Evolutionary conservation across 2,797 vertebrate genomes (phyloP).

Genomic region (Dallia pectoralis): DNA sequence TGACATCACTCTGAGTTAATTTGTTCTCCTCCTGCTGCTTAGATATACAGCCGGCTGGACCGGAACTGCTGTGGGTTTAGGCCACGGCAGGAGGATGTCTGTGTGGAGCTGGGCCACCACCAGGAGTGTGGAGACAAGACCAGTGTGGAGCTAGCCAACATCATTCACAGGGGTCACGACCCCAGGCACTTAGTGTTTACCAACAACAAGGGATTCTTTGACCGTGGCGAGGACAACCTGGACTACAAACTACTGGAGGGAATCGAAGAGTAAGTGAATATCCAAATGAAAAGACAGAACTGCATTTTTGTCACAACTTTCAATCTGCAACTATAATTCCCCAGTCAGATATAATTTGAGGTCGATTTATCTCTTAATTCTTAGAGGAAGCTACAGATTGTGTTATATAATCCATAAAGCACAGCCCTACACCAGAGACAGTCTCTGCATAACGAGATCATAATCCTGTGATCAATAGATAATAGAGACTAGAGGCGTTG

Average conservation of each 20-base stretch:
- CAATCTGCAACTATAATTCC: no score
- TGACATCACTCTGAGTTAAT: no score
- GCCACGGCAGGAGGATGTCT: conserved; percentile 85
- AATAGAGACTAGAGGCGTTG: no score
- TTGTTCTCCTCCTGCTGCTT: conserved; percentile 14
- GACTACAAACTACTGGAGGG: conserved; percentile 91
- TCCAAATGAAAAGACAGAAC: no score
- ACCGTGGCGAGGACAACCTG: conserved; percentile 92
- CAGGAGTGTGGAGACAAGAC: conserved; percentile 74
- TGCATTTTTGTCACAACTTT: no score
- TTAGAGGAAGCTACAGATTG: no score
- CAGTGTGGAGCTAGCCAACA: conserved; percentile 75
- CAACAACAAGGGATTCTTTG: conserved; percentile 90
- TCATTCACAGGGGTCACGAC: conserved; percentile 80
- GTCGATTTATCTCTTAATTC: no score
- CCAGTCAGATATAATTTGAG: no score
- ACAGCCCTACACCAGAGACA: neutral
- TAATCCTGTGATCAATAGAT: conserved; percentile 54
- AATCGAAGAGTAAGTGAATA: conserved; percentile 88
- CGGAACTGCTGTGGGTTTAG: conserved; percentile 91
- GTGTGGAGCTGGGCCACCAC: conserved; percentile 70
- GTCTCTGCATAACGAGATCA: conserved; percentile 27
- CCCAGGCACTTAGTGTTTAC: conserved; percentile 83
- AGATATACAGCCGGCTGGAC: conserved; percentile 94
- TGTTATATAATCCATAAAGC: no score